Evolutionary conservation across 23 tunicate species (phyloP).

Genomic region (Phallusia fumigata): DNA sequence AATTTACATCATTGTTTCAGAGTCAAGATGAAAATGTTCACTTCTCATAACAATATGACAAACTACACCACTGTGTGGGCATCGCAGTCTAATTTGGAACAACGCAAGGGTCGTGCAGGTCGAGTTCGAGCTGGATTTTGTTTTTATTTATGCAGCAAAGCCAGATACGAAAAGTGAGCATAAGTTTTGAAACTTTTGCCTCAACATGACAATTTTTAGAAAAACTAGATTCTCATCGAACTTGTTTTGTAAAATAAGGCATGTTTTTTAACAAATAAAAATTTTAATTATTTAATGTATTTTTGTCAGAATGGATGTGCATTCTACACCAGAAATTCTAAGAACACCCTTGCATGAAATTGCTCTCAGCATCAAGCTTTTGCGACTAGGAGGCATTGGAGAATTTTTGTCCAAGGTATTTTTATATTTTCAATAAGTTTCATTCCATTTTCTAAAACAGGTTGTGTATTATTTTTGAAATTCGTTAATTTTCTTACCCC

Average conservation of each 20-base stretch:
- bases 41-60: constrained; percentile 97
- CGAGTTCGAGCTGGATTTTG: constrained; percentile 90
- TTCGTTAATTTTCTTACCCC: too few relatives aligned
- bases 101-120: constrained; percentile 95
- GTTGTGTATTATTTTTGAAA: too few relatives aligned
- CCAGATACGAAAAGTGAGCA: constrained; percentile 65
- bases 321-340: constrained; percentile 79
- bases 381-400: constrained; percentile 78
- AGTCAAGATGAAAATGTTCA: constrained; percentile 98
- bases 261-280: too few relatives aligned
- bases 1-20: too few relatives aligned
- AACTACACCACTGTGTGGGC: constrained; percentile 99
- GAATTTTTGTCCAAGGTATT: constrained; percentile 88
- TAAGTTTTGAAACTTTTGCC: background rate
- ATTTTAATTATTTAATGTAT: background rate
- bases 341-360: constrained; percentile 91
- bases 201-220: too few relatives aligned
- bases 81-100: constrained; percentile 79
- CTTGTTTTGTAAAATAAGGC: too few relatives aligned
- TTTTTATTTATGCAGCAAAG: constrained; percentile 84
- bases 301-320: constrained; percentile 50
- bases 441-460: too few relatives aligned
- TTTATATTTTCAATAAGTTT: too few relatives aligned
- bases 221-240: too few relatives aligned
- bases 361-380: constrained; percentile 86